Conservation (phyloP, 1,140 invertebrate species). For the Trichomalopsis sarcophagae region DNA sequence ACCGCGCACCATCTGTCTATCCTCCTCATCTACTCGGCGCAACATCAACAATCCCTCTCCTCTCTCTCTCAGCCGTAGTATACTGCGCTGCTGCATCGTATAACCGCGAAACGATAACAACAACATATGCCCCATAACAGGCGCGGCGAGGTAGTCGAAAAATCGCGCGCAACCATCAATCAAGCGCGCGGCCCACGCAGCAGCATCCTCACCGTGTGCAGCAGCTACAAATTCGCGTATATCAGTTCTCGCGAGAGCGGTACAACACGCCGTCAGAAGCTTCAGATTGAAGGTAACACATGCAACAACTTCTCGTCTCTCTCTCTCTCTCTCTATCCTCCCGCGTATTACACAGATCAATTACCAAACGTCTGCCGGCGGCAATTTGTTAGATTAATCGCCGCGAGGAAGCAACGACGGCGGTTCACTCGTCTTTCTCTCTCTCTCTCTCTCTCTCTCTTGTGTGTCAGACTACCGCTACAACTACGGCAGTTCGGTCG, state of each 20-base stretch:
- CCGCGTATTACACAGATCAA: conserved; percentile 56
- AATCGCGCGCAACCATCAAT: conserved; percentile 18
- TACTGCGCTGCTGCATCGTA: no score
- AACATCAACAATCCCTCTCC: no score
- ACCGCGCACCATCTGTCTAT: not conserved
- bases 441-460: not conserved
- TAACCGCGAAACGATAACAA: conserved; percentile 5
- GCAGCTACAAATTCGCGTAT: not conserved
- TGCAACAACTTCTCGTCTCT: not conserved
- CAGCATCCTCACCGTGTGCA: no score
- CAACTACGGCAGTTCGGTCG: conserved; percentile 35
- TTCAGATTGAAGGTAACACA: not conserved
- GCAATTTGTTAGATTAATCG: conserved; percentile 68
- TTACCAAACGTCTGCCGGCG: conserved; percentile 61
- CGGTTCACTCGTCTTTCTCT: conserved; percentile 47
- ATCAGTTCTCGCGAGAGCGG: not conserved
- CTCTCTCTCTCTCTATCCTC: no score
- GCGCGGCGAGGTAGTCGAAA: not conserved
- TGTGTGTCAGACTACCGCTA: not conserved
- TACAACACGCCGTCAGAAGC: not conserved
- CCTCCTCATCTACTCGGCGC: not conserved
- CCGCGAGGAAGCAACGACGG: conserved; percentile 58
- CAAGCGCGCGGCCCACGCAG: not conserved
- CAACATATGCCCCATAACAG: not conserved
- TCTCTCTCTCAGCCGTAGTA: no score